phyloP scores from a whole-genome alignment of 2,888 invertebrate genomes.

The Falcaria lacertinaria region DNA sequence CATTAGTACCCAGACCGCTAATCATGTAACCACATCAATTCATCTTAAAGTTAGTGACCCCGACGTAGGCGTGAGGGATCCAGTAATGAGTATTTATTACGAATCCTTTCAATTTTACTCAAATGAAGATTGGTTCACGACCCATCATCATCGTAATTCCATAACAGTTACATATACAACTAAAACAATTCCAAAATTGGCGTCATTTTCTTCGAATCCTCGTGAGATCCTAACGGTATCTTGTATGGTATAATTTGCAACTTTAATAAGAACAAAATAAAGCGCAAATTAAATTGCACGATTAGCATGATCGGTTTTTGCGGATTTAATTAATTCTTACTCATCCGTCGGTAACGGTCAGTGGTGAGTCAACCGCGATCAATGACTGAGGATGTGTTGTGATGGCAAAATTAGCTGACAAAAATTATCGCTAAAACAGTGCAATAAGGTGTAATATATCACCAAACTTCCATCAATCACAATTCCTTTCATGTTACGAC shows the following conservation, averaged over 20 bases:
- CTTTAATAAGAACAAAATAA: slow-evolving; percentile 32
- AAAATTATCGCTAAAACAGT: not conserved
- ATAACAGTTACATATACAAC: slow-evolving; percentile 37
- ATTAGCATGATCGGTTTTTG: slow-evolving; percentile 45
- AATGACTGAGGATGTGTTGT: slow-evolving; percentile 22
- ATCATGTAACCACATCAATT: not conserved
- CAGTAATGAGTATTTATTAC: slow-evolving; percentile 8
- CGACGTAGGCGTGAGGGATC: slow-evolving; percentile 4
- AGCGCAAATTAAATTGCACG: slow-evolving; percentile 29
- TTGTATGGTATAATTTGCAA: slow-evolving; percentile 21
- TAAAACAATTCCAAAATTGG: slow-evolving; percentile 65
- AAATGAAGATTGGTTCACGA: slow-evolving; percentile 16
- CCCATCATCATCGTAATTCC: slow-evolving; percentile 25
- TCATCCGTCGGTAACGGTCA: slow-evolving; percentile 68
- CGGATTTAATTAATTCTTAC: slow-evolving; percentile 71
- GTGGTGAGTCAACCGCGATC: slow-evolving; percentile 52
- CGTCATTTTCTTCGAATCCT: slow-evolving; percentile 50
- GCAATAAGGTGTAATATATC: too few relatives aligned
- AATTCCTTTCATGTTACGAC: too few relatives aligned
- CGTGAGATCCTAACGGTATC: slow-evolving; percentile 53
- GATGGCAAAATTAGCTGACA: not conserved
- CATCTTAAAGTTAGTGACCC: slow-evolving; percentile 1
- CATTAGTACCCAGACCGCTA: not conserved
- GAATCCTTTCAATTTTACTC: slow-evolving; percentile 4
- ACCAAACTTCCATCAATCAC: too few relatives aligned